Evolutionary conservation across 2,113 vertebrate species (phyloP).

Genomic region (Sisor rabdophorus): DNA sequence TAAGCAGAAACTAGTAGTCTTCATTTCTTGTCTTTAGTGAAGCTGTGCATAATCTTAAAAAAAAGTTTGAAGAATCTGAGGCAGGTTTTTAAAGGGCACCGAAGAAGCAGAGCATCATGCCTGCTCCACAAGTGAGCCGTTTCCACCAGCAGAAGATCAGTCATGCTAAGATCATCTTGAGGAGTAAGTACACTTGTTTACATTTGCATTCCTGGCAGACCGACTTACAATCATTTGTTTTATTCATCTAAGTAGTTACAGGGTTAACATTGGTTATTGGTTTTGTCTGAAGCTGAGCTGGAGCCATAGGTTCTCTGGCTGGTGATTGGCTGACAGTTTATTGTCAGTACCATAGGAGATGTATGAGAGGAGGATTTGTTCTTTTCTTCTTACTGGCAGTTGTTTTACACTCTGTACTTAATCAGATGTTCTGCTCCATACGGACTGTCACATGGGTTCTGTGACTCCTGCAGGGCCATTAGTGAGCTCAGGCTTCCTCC

Average conservation of each 20-base stretch:
- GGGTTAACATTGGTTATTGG: neutral
- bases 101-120: slow-evolving; percentile 51
- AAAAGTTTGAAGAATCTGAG: neutral
- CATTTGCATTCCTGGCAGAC: too few relatives aligned
- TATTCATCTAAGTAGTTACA: too few relatives aligned
- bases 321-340: neutral
- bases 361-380: too few relatives aligned
- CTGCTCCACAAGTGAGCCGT: slow-evolving; percentile 47
- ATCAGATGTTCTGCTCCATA: slow-evolving; percentile 20
- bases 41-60: neutral
- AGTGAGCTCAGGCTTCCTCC: neutral
- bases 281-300: neutral
- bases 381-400: neutral
- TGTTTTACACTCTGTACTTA: slow-evolving; percentile 17
- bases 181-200: slow-evolving; percentile 60
- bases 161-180: slow-evolving; percentile 61
- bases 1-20: neutral
- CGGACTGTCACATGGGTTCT: neutral
- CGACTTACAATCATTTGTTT: too few relatives aligned
- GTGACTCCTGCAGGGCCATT: neutral
- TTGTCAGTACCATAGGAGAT: too few relatives aligned
- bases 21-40: neutral
- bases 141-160: slow-evolving; percentile 62
- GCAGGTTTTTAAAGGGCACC: neutral
- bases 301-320: neutral